Conservation (phyloP, 1,140 invertebrate species). For the Lucilia cuprina region DNA sequence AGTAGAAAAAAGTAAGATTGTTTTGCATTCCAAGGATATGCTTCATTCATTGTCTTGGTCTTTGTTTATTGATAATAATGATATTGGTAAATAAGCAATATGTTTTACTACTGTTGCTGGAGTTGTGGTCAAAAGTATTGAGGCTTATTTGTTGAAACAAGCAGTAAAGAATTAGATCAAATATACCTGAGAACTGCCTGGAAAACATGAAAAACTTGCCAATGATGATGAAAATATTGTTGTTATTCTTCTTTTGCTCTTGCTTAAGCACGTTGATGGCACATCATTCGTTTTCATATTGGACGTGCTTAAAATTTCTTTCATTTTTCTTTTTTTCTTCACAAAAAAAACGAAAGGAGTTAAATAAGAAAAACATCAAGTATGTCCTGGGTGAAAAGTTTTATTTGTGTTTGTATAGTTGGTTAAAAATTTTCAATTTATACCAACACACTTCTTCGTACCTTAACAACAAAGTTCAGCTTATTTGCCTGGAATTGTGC, state of each 20-base stretch:
- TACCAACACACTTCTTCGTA: neutral
- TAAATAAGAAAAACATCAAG: neutral
- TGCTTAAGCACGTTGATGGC: slow-evolving; percentile 1
- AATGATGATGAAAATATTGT: neutral
- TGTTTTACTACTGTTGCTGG: neutral
- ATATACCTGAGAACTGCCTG: neutral
- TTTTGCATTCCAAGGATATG: neutral
- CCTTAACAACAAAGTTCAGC: neutral
- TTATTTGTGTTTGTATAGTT: neutral
- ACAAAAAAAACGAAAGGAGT: neutral
- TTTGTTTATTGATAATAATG: neutral
- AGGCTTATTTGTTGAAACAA: neutral
- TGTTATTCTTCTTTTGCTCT: neutral
- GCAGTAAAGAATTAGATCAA: neutral
- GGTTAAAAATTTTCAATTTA: neutral
- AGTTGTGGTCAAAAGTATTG: neutral
- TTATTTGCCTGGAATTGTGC: neutral
- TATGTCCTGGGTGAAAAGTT: neutral
- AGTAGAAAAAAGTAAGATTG: neutral
- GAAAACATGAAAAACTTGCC: neutral
- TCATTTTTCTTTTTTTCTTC: neutral
- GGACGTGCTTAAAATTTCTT: slow-evolving; percentile 18
- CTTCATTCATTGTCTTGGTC: neutral
- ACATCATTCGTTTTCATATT: slow-evolving; percentile 33
- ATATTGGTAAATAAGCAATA: neutral